phyloP scores from a whole-genome alignment of 2,797 vertebrate genomes.

The Nyctalus aviator region DNA sequence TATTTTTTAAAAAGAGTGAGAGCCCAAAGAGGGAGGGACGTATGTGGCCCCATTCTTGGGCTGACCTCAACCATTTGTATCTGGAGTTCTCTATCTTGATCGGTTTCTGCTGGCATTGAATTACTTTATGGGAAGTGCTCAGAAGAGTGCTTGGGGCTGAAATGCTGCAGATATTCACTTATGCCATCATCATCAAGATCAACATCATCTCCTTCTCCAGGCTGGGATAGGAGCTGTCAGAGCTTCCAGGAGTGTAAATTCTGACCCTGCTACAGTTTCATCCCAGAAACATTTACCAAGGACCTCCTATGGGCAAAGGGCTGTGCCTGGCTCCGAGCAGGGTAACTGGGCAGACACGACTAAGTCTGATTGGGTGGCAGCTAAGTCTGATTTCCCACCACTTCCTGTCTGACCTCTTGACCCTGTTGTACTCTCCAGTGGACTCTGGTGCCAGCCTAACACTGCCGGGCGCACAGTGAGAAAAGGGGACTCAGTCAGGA shows the following conservation, averaged over 20 bases:
- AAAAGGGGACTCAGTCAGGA: neutral
- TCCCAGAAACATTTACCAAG: neutral
- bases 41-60: neutral
- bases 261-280: neutral
- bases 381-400: neutral
- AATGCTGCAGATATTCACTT: neutral
- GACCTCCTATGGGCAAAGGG: neutral
- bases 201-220: neutral
- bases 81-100: neutral
- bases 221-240: neutral
- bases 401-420: neutral
- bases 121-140: neutral
- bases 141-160: neutral
- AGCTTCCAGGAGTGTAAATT: neutral
- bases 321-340: neutral
- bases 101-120: neutral
- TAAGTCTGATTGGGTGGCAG: neutral
- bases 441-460: neutral
- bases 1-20: too few species aligned
- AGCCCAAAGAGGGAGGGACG: neutral
- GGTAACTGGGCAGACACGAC: neutral
- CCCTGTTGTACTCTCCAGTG: accelerated
- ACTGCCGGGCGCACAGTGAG: neutral
- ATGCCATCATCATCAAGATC: accelerated
- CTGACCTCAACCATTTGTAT: too few species aligned